Conservation (phyloP, 2,888 invertebrate genomes). For the Phaedon cochleariae region DNA sequence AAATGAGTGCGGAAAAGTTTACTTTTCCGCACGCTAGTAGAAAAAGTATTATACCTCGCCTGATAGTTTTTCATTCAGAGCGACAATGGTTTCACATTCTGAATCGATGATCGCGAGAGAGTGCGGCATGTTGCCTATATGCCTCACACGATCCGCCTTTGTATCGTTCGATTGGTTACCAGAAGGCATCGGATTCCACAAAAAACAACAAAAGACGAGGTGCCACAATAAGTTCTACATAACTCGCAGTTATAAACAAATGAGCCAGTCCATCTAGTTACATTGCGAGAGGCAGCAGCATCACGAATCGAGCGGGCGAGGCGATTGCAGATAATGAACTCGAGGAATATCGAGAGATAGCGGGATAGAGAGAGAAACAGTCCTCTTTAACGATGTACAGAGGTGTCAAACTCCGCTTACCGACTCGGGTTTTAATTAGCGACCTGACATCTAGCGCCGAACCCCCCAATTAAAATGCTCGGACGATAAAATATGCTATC, state of each 20-base stretch:
- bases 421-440: slow-evolving; percentile 62
- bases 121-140: neutral
- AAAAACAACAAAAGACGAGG: slow-evolving; percentile 52
- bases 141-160: slow-evolving; percentile 2
- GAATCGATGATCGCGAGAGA: too few species aligned
- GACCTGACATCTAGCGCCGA: slow-evolving; percentile 60
- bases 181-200: neutral
- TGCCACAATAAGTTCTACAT: slow-evolving; percentile 58
- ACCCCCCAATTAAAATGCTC: slow-evolving; percentile 61
- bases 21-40: too few species aligned
- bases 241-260: slow-evolving; percentile 59
- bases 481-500: slow-evolving; percentile 56
- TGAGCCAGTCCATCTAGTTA: slow-evolving; percentile 59
- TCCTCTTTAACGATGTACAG: slow-evolving; percentile 58
- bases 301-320: slow-evolving; percentile 56
- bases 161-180: neutral
- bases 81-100: too few species aligned
- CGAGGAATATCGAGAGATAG: slow-evolving; percentile 39
- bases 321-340: slow-evolving; percentile 55
- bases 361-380: slow-evolving; percentile 25
- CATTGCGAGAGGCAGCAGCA: slow-evolving; percentile 50
- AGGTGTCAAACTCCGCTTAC: slow-evolving; percentile 62
- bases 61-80: too few species aligned
- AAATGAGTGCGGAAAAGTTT: too few species aligned
- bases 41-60: too few species aligned